phyloP scores from a whole-genome alignment of 2,797 vertebrate genomes.

The Alfaro cultratus region DNA sequence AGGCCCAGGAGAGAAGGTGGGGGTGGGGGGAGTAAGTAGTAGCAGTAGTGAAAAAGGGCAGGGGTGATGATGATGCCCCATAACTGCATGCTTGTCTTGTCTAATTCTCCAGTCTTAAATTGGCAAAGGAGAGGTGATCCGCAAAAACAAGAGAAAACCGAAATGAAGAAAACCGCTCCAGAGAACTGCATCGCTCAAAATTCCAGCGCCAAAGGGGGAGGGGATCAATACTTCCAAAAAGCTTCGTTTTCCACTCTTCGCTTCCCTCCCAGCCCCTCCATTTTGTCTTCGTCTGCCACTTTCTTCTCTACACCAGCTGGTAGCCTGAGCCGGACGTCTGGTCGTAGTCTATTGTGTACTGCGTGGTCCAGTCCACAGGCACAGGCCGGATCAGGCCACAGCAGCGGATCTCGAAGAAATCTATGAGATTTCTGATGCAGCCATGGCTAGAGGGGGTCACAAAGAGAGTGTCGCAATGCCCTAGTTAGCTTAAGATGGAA shows the following conservation, averaged over 20 bases:
- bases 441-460: slow-evolving; percentile 85
- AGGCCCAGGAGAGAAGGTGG: slow-evolving; percentile 52
- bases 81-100: slow-evolving; percentile 90
- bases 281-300: slow-evolving; percentile 12
- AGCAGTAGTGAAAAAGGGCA: slow-evolving; percentile 54
- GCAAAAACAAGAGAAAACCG: neutral
- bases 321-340: slow-evolving; percentile 97
- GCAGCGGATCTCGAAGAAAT: slow-evolving; percentile 99
- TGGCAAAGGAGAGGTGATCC: slow-evolving; percentile 82
- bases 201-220: slow-evolving; percentile 56
- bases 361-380: slow-evolving; percentile 96
- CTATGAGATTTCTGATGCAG: slow-evolving; percentile 95
- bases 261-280: slow-evolving; percentile 7
- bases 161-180: slow-evolving; percentile 76
- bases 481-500: neutral
- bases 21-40: slow-evolving; percentile 27
- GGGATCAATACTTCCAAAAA: slow-evolving; percentile 20
- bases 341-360: slow-evolving; percentile 99
- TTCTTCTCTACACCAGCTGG: slow-evolving; percentile 91
- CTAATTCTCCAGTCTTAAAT: slow-evolving; percentile 67
- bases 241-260: neutral
- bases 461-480: slow-evolving; percentile 9
- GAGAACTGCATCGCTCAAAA: slow-evolving; percentile 63
- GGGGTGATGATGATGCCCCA: slow-evolving; percentile 77
- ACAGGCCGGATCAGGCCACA: slow-evolving; percentile 96